phyloP scores from a whole-genome alignment of 2,888 invertebrate species.

The Acanthosoma haemorrhoidale region DNA sequence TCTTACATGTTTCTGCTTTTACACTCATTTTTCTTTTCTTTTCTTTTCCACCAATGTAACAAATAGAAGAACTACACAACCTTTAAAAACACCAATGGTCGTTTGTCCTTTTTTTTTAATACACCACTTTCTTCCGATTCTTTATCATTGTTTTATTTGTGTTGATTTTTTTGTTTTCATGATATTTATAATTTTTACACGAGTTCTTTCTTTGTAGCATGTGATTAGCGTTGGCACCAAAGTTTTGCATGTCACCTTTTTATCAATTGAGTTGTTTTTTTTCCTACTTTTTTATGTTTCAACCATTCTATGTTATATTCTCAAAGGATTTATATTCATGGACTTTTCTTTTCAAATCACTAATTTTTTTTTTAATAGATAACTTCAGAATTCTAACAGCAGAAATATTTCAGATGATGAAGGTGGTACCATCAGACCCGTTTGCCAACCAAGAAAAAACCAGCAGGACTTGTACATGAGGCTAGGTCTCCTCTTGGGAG shows the following conservation, averaged over 20 bases:
- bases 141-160: background rate
- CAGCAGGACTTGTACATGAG: constrained; percentile 77
- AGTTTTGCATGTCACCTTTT: constrained; percentile 12
- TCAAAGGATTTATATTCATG: background rate
- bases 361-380: too few species aligned
- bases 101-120: too few species aligned
- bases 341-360: background rate
- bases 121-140: background rate
- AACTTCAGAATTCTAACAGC: too few species aligned
- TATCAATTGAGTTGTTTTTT: too few species aligned
- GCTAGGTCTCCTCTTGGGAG: constrained; percentile 72
- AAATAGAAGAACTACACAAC: too few species aligned
- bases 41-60: too few species aligned
- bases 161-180: background rate
- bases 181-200: too few species aligned
- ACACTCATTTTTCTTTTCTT: too few species aligned
- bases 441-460: constrained; percentile 47
- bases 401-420: constrained; percentile 59
- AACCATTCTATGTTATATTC: background rate
- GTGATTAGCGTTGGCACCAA: constrained; percentile 3
- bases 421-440: constrained; percentile 61
- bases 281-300: background rate
- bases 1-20: too few species aligned
- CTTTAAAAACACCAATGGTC: too few species aligned
- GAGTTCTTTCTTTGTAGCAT: background rate